Base-by-base conservation (phyloP, 1,140 invertebrate genomes). In the Parasteatoda tepidariorum region DNA sequence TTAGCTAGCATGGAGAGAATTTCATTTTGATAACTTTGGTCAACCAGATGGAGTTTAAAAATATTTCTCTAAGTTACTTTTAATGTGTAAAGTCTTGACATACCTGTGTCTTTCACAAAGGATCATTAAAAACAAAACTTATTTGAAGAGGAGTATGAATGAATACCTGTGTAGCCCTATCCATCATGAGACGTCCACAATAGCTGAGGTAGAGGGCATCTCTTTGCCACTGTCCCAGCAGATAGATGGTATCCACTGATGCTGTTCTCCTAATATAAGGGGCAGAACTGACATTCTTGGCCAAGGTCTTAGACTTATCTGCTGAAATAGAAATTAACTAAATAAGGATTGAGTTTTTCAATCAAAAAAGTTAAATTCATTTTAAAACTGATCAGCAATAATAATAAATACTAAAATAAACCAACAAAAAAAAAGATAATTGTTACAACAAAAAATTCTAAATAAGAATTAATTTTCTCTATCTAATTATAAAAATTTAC, bases 161-260 rank as follows among this genome's bases (percentile, higher is more conserved):
- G n/a, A n/a, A 64, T 90, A 94, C 93, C 91, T 94, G 93, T 86
- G 93, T 94, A 64, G 93, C 92, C 90, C 94, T 94, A 88, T 95
- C 93, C 54, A 94, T 91, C 89, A 93, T 91, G 82, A 94, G 89
- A 81, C 91, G 90, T 82, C 91, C 92, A 86, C 91, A 91, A 88
- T 93, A 92, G 83, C 92, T 91, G 86, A 91, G 73, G 54, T 83
- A 92, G 86, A 92, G 92, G 38, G 74, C 67, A 86, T 94, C 93
- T 85, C 92, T 91, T 64, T 93, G 93, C 93, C 93, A 94, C 86
- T 94, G 93, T 86, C 93, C 93, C 87, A 93, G 92, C 74, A 94
- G 90, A 88, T 94, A 94, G 84, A 95, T 92, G 22, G 93, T 93
- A 87, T 95, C 94, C 85, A 95, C 88, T 15, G 93, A 94, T 64